Evolutionary conservation across 2,797 vertebrate genomes (phyloP), one percentile per base, ranked within the genome.

Genomic region (Sylvilagus floridanus): DNA sequence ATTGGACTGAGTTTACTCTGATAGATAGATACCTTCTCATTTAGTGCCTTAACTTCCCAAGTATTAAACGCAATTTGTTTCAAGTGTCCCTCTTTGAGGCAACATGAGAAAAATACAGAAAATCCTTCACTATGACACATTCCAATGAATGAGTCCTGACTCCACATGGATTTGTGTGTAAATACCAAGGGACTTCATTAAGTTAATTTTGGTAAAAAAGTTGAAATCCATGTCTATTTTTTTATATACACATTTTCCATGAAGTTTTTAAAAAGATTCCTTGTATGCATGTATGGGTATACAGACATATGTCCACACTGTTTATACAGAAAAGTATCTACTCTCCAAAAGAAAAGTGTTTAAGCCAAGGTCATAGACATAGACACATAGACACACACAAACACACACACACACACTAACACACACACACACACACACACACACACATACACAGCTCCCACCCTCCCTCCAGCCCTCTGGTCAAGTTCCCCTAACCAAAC

Each of bases 11-110:
- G 52, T 5, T 78, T 63, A 79, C 12, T 22, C 32, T 47, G 42
- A 76, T 0, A 89, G 66, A 30, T 60, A 14, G 66, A 30, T 60
- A 14, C 32, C 63, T 83, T 83, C 19, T 35, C 9, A 88, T 11
- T 71, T 4, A 57, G 22, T 30, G 65, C 32, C 8, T 77, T 65
- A 82, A 84, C 54, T 93, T 88, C 71, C 24, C 32, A 83, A 88
- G 65, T 47, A 81, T 17, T 76, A 72, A 68, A 2, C 37, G 8
- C 4, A 62, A 37, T 60, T 72, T 68, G 50, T 94, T 87, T 71
- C 47, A 81, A 77, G 62, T 57, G 21, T 24, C 47, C 78, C 17
- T 84, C 7, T 89, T 76, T 60, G 22, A 89, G 35, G 62, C 1
- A 65, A 52, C 21, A 54, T 5, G 11, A 47, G 75, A 94, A 86